phyloP scores from a whole-genome alignment of 2,797 vertebrate genomes.

The Lepilemur ruficaudatus region DNA sequence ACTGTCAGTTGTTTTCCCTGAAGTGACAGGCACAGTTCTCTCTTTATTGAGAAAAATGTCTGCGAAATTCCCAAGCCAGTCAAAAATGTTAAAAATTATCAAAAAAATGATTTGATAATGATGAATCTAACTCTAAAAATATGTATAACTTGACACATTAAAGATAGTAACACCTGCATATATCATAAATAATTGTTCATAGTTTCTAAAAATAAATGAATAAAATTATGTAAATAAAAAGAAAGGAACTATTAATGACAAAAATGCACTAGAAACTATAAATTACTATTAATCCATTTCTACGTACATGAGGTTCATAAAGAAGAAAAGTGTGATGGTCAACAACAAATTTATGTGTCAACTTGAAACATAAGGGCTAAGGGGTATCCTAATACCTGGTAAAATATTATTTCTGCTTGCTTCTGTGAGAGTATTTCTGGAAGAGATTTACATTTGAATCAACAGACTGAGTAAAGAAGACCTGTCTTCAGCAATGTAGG shows the following conservation, averaged over 20 bases:
- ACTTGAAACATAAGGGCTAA: background rate
- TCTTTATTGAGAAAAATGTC: slow-evolving; percentile 37
- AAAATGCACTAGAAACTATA: background rate
- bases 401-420: background rate
- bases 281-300: background rate
- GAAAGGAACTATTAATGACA: background rate
- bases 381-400: background rate
- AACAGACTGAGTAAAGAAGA: background rate
- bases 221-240: background rate
- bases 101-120: background rate
- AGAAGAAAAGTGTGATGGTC: background rate
- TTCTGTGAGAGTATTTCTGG: background rate
- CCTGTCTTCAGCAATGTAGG: background rate
- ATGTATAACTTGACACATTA: background rate
- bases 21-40: slow-evolving; percentile 26
- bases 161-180: background rate
- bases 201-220: background rate
- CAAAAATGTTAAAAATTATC: background rate
- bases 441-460: background rate
- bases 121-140: background rate
- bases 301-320: background rate
- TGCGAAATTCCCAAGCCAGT: background rate
- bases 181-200: background rate
- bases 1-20: slow-evolving; percentile 26
- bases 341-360: background rate